Conservation (phyloP, 1,140 invertebrate genomes). For the Papilio xuthus region DNA sequence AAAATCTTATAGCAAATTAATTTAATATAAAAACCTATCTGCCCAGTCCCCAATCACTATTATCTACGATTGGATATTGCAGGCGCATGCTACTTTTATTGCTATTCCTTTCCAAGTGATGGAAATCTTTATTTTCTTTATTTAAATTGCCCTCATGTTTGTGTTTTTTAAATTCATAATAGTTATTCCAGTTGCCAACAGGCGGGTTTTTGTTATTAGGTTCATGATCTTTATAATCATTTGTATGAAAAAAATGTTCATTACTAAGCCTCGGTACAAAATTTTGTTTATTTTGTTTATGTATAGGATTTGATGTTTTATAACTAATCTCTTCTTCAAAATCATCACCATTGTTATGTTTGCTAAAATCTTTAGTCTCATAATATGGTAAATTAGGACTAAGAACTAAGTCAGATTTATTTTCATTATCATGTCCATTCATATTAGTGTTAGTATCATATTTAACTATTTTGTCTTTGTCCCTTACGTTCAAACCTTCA, state of each 20-base stretch:
- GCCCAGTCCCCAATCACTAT: conserved; percentile 15
- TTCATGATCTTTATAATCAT: conserved; percentile 12
- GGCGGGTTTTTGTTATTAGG: conserved; percentile 9
- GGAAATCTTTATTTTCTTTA: conserved; percentile 10
- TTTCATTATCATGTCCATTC: neutral
- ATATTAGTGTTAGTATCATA: neutral
- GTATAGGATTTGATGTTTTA: neutral
- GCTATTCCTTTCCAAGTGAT: neutral
- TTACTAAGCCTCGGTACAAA: neutral
- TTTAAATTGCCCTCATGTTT: neutral
- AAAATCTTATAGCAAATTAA: neutral
- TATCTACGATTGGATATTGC: neutral
- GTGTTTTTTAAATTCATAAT: conserved; percentile 29
- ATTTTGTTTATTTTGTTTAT: conserved; percentile 7
- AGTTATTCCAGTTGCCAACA: conserved; percentile 14
- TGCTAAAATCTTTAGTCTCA: neutral
- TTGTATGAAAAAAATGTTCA: neutral
- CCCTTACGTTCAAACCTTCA: neutral
- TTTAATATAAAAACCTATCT: neutral
- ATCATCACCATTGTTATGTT: neutral
- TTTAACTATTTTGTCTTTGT: neutral
- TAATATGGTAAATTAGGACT: neutral
- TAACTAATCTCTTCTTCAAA: neutral
- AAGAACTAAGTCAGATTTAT: neutral
- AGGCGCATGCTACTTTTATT: neutral